phyloP scores from a whole-genome alignment of 2,888 invertebrate genomes.

The Brenthis ino region DNA sequence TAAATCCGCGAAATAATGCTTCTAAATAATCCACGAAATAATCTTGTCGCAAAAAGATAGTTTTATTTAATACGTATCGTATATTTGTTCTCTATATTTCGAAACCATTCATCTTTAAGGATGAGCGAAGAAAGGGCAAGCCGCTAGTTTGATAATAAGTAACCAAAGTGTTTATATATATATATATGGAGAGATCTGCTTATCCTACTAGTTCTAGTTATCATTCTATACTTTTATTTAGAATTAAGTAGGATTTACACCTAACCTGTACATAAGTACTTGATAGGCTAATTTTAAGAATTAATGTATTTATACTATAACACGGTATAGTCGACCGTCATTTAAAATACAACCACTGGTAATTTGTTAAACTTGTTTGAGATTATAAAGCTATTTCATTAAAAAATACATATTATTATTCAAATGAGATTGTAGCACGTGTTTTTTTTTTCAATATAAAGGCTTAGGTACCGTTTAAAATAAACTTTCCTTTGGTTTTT shows the following conservation, averaged over 20 bases:
- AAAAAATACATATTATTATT: constrained; percentile 9
- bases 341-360: background rate
- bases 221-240: constrained; percentile 6
- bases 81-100: too few species aligned
- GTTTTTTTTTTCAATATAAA: background rate
- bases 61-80: too few species aligned
- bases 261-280: background rate
- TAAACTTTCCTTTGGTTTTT: constrained; percentile 6
- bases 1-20: too few species aligned
- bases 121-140: too few species aligned
- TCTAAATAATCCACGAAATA: too few species aligned
- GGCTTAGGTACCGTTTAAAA: background rate
- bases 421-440: constrained; percentile 4
- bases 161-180: background rate
- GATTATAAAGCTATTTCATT: constrained; percentile 3
- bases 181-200: constrained; percentile 11
- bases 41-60: too few species aligned
- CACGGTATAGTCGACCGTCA: background rate
- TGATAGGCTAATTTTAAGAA: background rate
- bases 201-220: constrained; percentile 4
- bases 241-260: constrained; percentile 4
- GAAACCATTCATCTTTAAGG: too few species aligned
- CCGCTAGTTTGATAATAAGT: background rate
- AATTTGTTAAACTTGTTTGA: constrained; percentile 8
- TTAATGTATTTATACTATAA: background rate